Conservation (phyloP, 2,888 invertebrate species). For the Drosophila pseudotalamancana region DNA sequence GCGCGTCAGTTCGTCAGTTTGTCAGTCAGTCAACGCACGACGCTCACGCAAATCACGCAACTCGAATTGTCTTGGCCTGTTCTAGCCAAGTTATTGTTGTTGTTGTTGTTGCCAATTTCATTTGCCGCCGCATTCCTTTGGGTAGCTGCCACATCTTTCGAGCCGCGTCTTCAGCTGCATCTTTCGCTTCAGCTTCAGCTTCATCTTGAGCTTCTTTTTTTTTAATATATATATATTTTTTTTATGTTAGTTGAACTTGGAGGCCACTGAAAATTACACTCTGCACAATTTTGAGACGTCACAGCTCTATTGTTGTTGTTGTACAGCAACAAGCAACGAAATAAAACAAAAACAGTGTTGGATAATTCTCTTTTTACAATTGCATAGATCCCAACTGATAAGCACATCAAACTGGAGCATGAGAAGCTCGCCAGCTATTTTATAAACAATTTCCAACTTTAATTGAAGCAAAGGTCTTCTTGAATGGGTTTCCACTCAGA, state of each 20-base stretch:
- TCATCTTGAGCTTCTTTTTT: conserved; percentile 11
- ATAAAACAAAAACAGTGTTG: not conserved
- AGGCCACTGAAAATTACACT: conserved; percentile 75
- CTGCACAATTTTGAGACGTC: conserved; percentile 57
- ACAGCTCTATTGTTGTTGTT: conserved; percentile 52
- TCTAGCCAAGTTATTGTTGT: conserved; percentile 29
- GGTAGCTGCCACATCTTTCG: conserved; percentile 45
- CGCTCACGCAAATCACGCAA: conserved; percentile 83
- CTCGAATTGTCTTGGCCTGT: conserved; percentile 65
- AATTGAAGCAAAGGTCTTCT: not conserved
- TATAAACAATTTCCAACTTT: not conserved
- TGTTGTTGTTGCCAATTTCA: conserved; percentile 48
- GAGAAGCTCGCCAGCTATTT: conserved; percentile 11
- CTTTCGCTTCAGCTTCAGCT: conserved; percentile 8
- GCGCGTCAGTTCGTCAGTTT: conserved; percentile 40
- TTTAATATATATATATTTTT: too few species aligned
- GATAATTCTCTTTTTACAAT: conserved; percentile 34
- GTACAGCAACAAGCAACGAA: not conserved
- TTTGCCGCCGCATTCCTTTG: conserved; percentile 64
- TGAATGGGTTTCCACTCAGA: too few species aligned
- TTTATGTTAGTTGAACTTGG: conserved; percentile 77
- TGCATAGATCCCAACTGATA: conserved; percentile 33
- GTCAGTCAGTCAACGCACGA: conserved; percentile 76
- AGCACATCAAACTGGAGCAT: conserved; percentile 53
- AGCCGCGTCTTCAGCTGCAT: conserved; percentile 44